phyloP scores from a whole-genome alignment of 2,797 vertebrate species.

The Lutra lutra region DNA sequence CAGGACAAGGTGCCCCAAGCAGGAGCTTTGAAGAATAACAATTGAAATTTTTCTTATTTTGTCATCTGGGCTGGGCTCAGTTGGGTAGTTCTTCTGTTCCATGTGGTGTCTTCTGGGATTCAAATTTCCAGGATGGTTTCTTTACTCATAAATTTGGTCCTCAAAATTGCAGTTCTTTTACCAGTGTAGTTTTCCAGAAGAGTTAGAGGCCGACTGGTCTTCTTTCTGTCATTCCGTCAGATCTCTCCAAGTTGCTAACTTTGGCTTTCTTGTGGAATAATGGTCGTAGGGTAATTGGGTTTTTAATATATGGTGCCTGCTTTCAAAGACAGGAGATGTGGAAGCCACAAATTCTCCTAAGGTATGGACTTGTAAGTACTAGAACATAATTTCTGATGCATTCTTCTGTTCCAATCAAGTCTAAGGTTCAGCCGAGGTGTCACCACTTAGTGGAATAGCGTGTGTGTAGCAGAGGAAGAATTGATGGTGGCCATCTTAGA shows the following conservation, averaged over 20 bases:
- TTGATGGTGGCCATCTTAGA: not conserved
- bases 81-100: not conserved
- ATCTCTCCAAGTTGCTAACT: not conserved
- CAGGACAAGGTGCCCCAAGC: too few relatives aligned
- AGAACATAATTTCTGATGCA: not conserved
- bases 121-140: not conserved
- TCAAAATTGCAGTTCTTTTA: not conserved
- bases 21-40: not conserved
- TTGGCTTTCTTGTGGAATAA: not conserved
- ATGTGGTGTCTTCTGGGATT: not conserved
- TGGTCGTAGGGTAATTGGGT: not conserved
- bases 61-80: not conserved
- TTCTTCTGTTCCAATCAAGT: constrained; percentile 13
- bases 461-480: not conserved
- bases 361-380: not conserved
- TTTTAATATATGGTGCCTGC: not conserved
- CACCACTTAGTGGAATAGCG: not conserved
- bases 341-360: not conserved
- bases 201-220: not conserved
- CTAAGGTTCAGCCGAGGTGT: not conserved
- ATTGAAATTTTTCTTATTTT: not conserved
- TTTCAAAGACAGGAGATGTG: not conserved
- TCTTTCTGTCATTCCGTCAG: not conserved
- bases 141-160: not conserved
- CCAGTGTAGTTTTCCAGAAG: not conserved